Base-by-base conservation (phyloP, 2,113 vertebrate genomes). In the Scalopus aquaticus region DNA sequence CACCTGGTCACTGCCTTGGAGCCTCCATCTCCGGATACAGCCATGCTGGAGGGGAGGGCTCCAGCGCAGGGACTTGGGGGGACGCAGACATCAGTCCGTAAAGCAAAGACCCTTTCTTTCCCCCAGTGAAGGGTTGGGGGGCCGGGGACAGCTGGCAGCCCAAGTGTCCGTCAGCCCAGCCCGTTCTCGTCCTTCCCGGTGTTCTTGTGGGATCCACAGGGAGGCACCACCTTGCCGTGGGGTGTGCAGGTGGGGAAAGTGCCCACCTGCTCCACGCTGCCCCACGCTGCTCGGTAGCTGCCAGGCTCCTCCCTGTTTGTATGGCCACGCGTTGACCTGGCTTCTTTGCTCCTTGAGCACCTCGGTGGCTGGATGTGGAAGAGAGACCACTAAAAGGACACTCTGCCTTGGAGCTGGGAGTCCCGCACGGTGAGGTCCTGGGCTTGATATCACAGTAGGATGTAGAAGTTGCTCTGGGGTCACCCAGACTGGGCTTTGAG, bases 311-410 rank as follows among this genome's bases (percentile, higher is more conserved):
- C 26, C 9, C 26, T 32, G 28, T 24, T n/a, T 42, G 26, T 28
- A 8, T 80, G 5, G 22, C 35, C 12, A 0, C 5, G 13, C 35
- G 8, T 42, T 32, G 67, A 74, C 46, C 5, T 56, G 37, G 26
- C 5, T 26, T 30, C 64, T 78, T 46, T 12, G 10, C 64, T 42
- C 35, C 26, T 9, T 49, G 46, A 62, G 42, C 11, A 9, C 32
- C 19, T 0, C 10, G 9, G 5, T 8, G 49, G 26, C 64, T 15
- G 2, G 19, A 39, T 1, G 1, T 9, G 0, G 7, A 46, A 3
- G 60, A 69, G 37, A 8, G 16, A 5, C 19, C 28, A 1, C 0
- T 2, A 10, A 5, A 4, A 32, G 22, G 42, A 1, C 9, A 3
- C 5, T 54, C 6, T 39, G 28, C 65, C 26, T 20, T 5, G 24